phyloP scores from a whole-genome alignment of 2,113 vertebrate species.

The Junco hyemalis region DNA sequence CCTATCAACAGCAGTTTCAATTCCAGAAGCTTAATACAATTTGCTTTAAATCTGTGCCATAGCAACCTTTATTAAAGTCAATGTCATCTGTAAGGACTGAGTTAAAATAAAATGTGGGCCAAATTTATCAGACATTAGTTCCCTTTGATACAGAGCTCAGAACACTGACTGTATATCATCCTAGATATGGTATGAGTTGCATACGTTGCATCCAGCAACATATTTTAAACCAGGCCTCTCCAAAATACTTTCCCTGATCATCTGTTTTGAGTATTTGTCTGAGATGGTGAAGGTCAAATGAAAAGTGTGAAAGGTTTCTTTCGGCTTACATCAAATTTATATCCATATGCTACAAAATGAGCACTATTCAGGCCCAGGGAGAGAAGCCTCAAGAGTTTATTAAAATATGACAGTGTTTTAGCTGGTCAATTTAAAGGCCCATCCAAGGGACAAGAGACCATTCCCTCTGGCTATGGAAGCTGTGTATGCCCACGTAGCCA shows the following conservation, averaged over 20 bases:
- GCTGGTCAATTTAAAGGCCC: constrained; percentile 44
- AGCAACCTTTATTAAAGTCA: constrained; percentile 38
- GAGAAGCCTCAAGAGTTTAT: constrained; percentile 32
- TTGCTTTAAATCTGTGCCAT: constrained; percentile 16
- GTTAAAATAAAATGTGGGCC: constrained; percentile 35
- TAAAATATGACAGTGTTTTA: constrained; percentile 32
- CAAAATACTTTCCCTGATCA: not conserved
- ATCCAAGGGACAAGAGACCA: not conserved
- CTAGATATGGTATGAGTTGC: not conserved
- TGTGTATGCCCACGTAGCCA: not conserved
- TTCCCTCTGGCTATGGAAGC: not conserved
- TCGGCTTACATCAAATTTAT: not conserved
- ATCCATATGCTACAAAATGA: not conserved
- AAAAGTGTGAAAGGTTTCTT: not conserved
- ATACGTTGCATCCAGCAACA: not conserved
- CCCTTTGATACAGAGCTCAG: not conserved
- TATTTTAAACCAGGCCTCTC: not conserved
- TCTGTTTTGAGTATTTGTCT: not conserved
- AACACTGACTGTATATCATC: not conserved
- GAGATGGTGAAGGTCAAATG: constrained; percentile 53
- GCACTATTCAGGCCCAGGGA: not conserved
- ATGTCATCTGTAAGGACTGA: constrained; percentile 33
- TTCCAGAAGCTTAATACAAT: not conserved
- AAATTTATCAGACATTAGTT: not conserved
- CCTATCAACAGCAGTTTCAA: not conserved